Percentiles rank a stretch among this genome's conserved stretches.
These are phyloP conservation scores for Lucifuga dentata DNA, from an alignment of 2,113 vertebrate species.

Conservation along the genomic window DNA sequence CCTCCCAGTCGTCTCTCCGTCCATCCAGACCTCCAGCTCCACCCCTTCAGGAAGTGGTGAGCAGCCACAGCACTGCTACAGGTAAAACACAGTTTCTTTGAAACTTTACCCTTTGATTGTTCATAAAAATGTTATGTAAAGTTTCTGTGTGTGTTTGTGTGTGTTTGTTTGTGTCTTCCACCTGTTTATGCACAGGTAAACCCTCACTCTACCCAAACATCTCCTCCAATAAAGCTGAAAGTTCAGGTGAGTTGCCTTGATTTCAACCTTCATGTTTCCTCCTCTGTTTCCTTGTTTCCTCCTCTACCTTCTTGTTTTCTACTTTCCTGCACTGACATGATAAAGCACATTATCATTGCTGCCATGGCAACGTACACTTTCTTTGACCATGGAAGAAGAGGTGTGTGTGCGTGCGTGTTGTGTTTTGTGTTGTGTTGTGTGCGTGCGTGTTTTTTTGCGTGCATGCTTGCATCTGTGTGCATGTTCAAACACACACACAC, in stretches of 20 bases:
- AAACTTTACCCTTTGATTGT: too few relatives aligned
- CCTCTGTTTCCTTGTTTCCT: background rate
- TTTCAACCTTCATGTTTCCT: background rate
- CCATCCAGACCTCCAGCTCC: conserved; percentile 68
- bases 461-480: too few relatives aligned
- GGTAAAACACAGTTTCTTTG: too few relatives aligned
- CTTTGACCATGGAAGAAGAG: too few relatives aligned
- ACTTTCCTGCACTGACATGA: background rate
- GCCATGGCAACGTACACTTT: too few relatives aligned
- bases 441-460: too few relatives aligned
- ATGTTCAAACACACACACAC: too few relatives aligned
- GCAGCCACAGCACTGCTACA: background rate
- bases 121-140: too few relatives aligned
- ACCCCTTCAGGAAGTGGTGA: background rate
- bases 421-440: too few relatives aligned
- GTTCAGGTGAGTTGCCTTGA: conserved; percentile 51
- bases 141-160: background rate
- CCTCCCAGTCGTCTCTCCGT: conserved; percentile 25
- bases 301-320: background rate
- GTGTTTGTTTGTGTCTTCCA: conserved; percentile 3
- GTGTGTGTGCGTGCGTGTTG: too few relatives aligned
- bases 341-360: too few relatives aligned
- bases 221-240: conserved; percentile 64
- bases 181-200: conserved; percentile 6
- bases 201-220: conserved; percentile 60